A percentile compares a stretch with the other conserved stretches of the same genome.
Conservation (phyloP, 2,888 invertebrate genomes). For the Fragum fragum region DNA sequence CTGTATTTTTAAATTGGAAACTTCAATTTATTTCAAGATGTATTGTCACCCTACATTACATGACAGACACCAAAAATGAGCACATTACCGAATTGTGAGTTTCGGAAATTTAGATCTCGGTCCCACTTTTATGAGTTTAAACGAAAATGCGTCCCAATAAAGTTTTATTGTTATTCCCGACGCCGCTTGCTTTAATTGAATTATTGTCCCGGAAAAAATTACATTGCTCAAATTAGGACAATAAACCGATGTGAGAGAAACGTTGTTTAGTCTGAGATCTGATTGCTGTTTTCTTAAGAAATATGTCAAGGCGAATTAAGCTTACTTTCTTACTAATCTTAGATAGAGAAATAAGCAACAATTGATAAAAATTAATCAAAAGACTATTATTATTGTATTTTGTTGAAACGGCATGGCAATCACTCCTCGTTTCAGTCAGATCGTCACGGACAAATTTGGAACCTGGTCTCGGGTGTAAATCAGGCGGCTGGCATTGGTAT, state of each 20-base stretch:
- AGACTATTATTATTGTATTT: no score
- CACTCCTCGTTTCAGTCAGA: no score
- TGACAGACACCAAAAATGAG: background rate
- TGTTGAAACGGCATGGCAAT: no score
- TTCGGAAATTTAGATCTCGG: background rate
- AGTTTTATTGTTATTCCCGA: background rate
- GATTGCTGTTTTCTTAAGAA: background rate
- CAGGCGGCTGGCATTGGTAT: no score
- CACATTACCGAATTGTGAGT: background rate
- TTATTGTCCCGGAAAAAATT: background rate
- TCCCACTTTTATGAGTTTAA: background rate
- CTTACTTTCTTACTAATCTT: background rate
- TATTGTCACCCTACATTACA: background rate
- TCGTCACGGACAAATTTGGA: no score
- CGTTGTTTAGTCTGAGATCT: background rate
- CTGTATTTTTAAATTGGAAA: no score
- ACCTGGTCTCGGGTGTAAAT: no score
- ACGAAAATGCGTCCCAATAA: slow-evolving; percentile 1
- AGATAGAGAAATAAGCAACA: no score
- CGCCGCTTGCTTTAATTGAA: background rate
- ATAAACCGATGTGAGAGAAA: background rate
- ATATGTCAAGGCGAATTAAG: background rate
- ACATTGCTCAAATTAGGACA: background rate
- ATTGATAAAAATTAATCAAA: no score
- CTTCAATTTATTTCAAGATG: background rate